Conservation (phyloP, 2,888 invertebrate genomes). For the Carcina quercana region DNA sequence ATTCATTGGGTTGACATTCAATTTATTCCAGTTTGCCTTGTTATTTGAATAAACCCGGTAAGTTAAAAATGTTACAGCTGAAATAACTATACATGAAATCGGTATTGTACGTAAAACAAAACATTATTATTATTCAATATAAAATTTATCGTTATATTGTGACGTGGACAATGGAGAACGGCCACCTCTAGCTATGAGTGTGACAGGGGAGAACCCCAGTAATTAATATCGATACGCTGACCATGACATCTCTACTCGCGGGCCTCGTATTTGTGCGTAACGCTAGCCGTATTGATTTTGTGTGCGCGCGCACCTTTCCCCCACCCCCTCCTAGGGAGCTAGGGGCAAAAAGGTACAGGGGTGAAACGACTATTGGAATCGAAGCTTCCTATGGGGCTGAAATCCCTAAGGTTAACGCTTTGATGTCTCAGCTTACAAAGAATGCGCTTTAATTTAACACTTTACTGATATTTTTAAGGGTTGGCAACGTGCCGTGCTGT, state of each 20-base stretch:
- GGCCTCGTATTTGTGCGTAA: conserved; percentile 62
- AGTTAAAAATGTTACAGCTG: too few species aligned
- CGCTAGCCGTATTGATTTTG: conserved; percentile 66
- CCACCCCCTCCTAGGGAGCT: conserved; percentile 22
- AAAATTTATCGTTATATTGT: too few species aligned
- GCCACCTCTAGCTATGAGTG: too few species aligned
- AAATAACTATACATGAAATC: too few species aligned
- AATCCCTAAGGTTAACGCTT: conserved; percentile 62
- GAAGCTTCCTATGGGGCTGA: conserved; percentile 65
- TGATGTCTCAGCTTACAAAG: conserved; percentile 29
- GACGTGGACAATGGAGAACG: too few species aligned
- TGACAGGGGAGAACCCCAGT: conserved; percentile 4
- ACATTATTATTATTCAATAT: too few species aligned
- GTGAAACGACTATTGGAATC: conserved; percentile 61
- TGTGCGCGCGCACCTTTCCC: conserved; percentile 56
- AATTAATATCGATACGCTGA: conserved; percentile 47
- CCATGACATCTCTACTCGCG: conserved; percentile 54
- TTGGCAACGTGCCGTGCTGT: too few species aligned
- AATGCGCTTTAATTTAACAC: conserved; percentile 17
- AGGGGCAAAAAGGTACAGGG: conserved; percentile 52
- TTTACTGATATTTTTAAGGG: too few species aligned
- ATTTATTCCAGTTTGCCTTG: too few species aligned
- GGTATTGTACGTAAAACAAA: too few species aligned
- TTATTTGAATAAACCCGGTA: too few species aligned
- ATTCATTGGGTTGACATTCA: too few species aligned